phyloP scores from a whole-genome alignment of 2,113 vertebrate genomes.

The Morone chrysops region DNA sequence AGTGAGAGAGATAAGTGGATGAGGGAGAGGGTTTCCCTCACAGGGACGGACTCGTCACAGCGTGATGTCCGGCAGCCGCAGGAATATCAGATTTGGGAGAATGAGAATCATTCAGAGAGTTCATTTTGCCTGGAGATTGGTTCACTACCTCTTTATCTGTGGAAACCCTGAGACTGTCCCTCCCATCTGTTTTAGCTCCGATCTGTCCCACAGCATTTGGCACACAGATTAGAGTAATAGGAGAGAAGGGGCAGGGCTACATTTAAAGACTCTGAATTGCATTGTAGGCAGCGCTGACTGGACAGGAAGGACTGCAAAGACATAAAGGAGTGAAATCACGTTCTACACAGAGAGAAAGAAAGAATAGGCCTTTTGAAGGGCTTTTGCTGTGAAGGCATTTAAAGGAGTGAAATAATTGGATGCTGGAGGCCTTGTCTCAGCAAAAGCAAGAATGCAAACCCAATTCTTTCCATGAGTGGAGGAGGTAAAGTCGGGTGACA shows the following conservation, averaged over 20 bases:
- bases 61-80: constrained; percentile 45
- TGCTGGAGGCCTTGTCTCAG: constrained; percentile 65
- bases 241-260: constrained; percentile 36
- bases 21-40: constrained; percentile 27
- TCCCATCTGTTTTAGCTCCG: constrained; percentile 51
- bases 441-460: constrained; percentile 61
- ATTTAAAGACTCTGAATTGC: constrained; percentile 63
- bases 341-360: constrained; percentile 45
- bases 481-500: constrained; percentile 44
- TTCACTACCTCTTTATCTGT: constrained; percentile 50
- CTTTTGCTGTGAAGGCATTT: constrained; percentile 70
- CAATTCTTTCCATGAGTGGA: constrained; percentile 48
- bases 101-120: constrained; percentile 55
- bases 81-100: constrained; percentile 52
- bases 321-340: constrained; percentile 63
- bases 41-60: constrained; percentile 41
- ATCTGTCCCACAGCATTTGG: constrained; percentile 57
- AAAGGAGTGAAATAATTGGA: constrained; percentile 75
- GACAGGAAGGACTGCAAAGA: constrained; percentile 45
- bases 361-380: constrained; percentile 60
- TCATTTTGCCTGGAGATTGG: constrained; percentile 49
- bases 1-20: constrained; percentile 50
- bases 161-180: constrained; percentile 25
- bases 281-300: constrained; percentile 42
- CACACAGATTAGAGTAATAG: constrained; percentile 58